Evolutionary conservation across 64 coral and sea anemone species (phyloP).

Genomic region (Pachyseris speciosa): DNA sequence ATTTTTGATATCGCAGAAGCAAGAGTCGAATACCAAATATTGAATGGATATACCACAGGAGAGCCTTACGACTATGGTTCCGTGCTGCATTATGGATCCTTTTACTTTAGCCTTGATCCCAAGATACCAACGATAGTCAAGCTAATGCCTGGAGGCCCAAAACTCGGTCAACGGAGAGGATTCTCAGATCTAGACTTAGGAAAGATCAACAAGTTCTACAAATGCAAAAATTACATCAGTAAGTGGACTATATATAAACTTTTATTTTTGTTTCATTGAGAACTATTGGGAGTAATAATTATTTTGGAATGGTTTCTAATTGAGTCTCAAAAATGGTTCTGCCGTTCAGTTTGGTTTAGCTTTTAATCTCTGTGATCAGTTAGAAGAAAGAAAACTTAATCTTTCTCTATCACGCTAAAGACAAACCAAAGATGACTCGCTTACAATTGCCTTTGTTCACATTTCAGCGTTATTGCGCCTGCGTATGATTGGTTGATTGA

Average conservation of each 20-base stretch:
- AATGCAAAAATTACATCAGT: constrained; percentile 12
- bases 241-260: not conserved
- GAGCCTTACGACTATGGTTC: constrained; percentile 38
- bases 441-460: too few species aligned
- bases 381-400: too few species aligned
- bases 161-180: not conserved
- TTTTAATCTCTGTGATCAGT: too few species aligned
- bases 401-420: too few species aligned
- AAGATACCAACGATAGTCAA: constrained; percentile 9
- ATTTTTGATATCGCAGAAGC: not conserved
- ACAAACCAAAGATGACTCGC: too few species aligned
- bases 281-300: too few species aligned
- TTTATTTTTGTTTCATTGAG: not conserved
- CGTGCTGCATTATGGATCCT: constrained; percentile 6
- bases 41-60: not conserved
- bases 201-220: constrained; percentile 23
- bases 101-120: not conserved
- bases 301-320: too few species aligned
- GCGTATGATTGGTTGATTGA: too few species aligned
- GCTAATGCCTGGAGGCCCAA: constrained; percentile 14
- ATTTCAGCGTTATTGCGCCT: too few species aligned
- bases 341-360: too few species aligned
- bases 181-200: constrained; percentile 28
- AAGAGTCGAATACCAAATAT: constrained; percentile 5
- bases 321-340: too few species aligned